phyloP scores from a whole-genome alignment of 2,888 invertebrate genomes.

The Tinea semifulvella region DNA sequence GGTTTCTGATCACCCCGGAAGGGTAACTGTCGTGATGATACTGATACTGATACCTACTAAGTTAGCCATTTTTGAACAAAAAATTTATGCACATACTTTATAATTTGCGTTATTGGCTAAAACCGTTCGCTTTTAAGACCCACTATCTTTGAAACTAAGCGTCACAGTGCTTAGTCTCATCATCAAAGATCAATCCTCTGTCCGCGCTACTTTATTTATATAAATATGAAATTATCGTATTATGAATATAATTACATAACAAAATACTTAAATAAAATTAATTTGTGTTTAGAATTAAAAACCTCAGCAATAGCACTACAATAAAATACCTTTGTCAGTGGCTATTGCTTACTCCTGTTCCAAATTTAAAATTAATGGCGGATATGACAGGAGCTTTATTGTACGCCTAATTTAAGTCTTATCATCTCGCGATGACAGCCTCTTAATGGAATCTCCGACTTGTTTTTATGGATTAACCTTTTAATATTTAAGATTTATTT shows the following conservation, averaged over 20 bases:
- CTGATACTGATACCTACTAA: no score
- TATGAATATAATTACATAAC: not conserved
- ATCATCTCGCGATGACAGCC: slow-evolving; percentile 63
- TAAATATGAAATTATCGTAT: no score
- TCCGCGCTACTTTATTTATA: no score
- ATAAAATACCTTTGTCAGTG: not conserved
- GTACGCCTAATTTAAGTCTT: slow-evolving; percentile 65
- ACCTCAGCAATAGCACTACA: slow-evolving; percentile 2
- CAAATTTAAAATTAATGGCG: slow-evolving; percentile 29
- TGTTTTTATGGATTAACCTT: slow-evolving; percentile 51
- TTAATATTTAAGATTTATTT: slow-evolving; percentile 29
- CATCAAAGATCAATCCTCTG: no score
- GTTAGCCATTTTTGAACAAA: no score
- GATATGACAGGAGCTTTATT: slow-evolving; percentile 65
- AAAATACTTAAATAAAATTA: not conserved
- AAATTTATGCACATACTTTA: no score
- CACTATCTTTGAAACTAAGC: no score
- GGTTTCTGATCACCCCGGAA: no score
- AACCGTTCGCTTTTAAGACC: no score
- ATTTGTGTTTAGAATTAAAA: not conserved
- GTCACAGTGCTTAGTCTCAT: no score
- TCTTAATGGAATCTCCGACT: slow-evolving; percentile 56
- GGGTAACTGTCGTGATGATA: no score
- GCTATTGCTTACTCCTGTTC: slow-evolving; percentile 47
- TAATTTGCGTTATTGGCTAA: no score